These are phyloP conservation scores for Eolophus roseicapilla DNA, from an alignment of 2,113 vertebrate genomes.

Conservation along the genomic window DNA sequence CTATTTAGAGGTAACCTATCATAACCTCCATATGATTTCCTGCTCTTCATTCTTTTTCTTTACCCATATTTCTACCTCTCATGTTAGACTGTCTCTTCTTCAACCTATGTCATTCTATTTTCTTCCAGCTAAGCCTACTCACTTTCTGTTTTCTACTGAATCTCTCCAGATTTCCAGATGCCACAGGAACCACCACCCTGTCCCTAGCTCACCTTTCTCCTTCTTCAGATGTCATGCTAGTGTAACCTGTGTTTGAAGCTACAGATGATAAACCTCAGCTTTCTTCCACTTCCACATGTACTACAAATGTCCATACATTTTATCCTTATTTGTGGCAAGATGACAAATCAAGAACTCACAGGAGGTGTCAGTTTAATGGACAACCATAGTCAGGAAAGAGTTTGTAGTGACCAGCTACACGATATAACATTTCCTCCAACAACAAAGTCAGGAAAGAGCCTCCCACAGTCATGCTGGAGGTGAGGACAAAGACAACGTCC, in stretches of 20 bases:
- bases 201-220: not conserved
- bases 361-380: not conserved
- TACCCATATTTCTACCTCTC: not conserved
- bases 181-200: not conserved
- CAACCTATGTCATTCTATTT: not conserved
- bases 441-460: not conserved
- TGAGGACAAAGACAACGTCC: not conserved
- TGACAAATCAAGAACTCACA: not conserved
- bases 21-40: not conserved
- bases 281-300: not conserved
- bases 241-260: not conserved
- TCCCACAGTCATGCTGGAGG: not conserved
- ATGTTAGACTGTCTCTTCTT: not conserved
- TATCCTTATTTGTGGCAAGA: not conserved
- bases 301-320: not conserved
- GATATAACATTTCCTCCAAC: not conserved
- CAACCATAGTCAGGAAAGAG: not conserved
- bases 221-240: not conserved
- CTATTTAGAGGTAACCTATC: not conserved
- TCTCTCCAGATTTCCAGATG: not conserved
- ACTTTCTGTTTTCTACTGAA: not conserved
- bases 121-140: not conserved
- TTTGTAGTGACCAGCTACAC: not conserved
- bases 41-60: not conserved
- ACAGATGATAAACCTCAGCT: not conserved